A percentile compares a stretch with the other conserved stretches of the same genome.
Evolutionary conservation across 2,113 vertebrate species (phyloP).

Genomic region (Amblyornis subalaris): DNA sequence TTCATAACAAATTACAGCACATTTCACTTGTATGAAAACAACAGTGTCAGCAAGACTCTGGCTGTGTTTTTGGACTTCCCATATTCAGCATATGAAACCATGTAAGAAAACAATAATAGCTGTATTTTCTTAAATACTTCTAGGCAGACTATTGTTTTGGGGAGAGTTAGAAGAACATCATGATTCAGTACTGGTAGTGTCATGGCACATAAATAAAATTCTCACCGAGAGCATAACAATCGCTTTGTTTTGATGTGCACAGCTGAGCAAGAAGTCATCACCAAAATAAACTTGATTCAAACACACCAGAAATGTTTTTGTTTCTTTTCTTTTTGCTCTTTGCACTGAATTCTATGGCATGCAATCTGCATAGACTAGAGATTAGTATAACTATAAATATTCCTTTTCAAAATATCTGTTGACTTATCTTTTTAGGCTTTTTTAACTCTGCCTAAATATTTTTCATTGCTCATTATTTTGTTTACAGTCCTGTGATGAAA

Average conservation of each 20-base stretch:
- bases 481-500: neutral
- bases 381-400: neutral
- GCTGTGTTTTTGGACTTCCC: conserved; percentile 40
- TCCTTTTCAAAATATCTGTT: neutral
- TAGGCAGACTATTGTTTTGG: conserved; percentile 22
- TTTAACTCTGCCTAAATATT: neutral
- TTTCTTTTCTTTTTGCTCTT: conserved; percentile 11
- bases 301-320: conserved; percentile 16
- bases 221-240: conserved; percentile 54
- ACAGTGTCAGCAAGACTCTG: neutral
- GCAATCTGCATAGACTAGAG: neutral
- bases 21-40: conserved; percentile 46
- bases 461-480: neutral
- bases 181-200: conserved; percentile 21
- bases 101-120: conserved; percentile 27
- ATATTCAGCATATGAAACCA: neutral
- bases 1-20: conserved; percentile 25
- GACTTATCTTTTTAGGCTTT: neutral
- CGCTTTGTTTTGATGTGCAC: conserved; percentile 49
- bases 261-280: conserved; percentile 52
- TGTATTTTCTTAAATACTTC: conserved; percentile 27
- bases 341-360: neutral
- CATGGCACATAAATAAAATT: conserved; percentile 47
- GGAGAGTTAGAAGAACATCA: conserved; percentile 37
- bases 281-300: conserved; percentile 46